phyloP scores from a whole-genome alignment of 1,140 invertebrate genomes.

The Physella acuta region DNA sequence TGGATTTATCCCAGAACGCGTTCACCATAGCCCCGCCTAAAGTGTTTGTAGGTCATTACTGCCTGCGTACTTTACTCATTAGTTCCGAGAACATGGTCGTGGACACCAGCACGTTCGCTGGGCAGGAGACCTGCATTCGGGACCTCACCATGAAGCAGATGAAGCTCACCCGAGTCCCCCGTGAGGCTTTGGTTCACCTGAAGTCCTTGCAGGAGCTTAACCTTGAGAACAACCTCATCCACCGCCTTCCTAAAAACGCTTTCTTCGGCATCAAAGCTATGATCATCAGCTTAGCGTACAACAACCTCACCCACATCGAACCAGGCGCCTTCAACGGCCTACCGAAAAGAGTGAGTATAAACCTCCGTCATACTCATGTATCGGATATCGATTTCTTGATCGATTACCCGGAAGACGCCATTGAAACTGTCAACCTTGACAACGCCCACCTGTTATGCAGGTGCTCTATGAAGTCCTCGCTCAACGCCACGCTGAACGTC shows the following conservation, averaged over 20 bases:
- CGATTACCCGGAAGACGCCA: constrained; percentile 14
- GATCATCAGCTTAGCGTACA: constrained; percentile 10
- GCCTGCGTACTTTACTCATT: constrained; percentile 3
- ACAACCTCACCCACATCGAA: constrained; percentile 11
- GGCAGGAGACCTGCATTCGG: constrained; percentile 2
- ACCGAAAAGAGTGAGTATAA: neutral
- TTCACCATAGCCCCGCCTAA: neutral
- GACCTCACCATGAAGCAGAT: constrained; percentile 17
- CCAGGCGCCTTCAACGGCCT: constrained; percentile 11
- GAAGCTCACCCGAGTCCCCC: constrained; percentile 3
- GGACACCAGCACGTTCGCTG: neutral
- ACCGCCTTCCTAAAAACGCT: constrained; percentile 1
- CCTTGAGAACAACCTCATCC: constrained; percentile 18
- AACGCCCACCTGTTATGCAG: constrained; percentile 3
- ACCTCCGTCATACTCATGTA: constrained; percentile 12
- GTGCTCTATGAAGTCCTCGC: constrained; percentile 15
- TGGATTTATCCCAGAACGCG: constrained; percentile 17
- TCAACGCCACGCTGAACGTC: constrained; percentile 14
- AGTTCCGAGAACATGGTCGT: constrained; percentile 1
- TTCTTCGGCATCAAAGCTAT: constrained; percentile 16
- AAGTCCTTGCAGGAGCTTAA: neutral
- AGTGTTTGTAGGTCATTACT: constrained; percentile 7
- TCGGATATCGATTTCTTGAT: constrained; percentile 16
- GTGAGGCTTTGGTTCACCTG: constrained; percentile 1
- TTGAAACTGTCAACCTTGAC: constrained; percentile 21